Conservation (phyloP, 2,888 invertebrate species). For the Petrolisthes manimaculis region DNA sequence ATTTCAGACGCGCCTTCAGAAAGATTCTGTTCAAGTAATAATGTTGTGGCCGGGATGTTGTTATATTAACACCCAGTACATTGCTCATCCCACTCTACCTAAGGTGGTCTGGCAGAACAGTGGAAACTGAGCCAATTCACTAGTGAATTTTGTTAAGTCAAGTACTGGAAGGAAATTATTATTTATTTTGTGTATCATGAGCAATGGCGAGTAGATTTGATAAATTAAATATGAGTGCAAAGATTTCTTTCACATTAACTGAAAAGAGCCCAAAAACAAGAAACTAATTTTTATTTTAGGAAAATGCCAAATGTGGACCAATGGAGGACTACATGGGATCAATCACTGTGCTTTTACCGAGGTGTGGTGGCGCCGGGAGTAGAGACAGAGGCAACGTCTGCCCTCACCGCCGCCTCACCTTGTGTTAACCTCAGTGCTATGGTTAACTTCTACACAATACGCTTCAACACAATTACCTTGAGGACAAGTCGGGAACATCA, state of each 20-base stretch:
- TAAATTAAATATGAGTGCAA: too few relatives aligned
- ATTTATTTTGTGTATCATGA: too few relatives aligned
- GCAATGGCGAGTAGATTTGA: too few relatives aligned
- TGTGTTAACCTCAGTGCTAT: slow-evolving; percentile 11
- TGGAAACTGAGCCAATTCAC: too few relatives aligned
- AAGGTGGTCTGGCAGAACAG: too few relatives aligned
- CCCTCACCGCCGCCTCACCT: background rate
- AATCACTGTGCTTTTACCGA: slow-evolving; percentile 54
- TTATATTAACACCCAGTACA: background rate
- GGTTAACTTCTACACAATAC: slow-evolving; percentile 43
- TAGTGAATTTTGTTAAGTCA: too few relatives aligned
- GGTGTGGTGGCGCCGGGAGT: background rate
- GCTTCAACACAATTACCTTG: slow-evolving; percentile 40
- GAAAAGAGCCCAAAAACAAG: too few relatives aligned
- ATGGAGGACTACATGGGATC: slow-evolving; percentile 50
- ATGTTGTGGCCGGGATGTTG: background rate
- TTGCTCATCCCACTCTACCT: background rate
- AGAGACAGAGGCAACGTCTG: background rate
- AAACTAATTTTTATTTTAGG: background rate
- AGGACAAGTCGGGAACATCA: background rate
- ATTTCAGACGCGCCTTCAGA: slow-evolving; percentile 94
- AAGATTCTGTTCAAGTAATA: slow-evolving; percentile 94
- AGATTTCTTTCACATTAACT: too few relatives aligned
- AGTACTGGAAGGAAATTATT: too few relatives aligned
- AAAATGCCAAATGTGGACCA: slow-evolving; percentile 48